phyloP scores from a whole-genome alignment of 2,113 vertebrate genomes.

The Tylochromis polylepis region DNA sequence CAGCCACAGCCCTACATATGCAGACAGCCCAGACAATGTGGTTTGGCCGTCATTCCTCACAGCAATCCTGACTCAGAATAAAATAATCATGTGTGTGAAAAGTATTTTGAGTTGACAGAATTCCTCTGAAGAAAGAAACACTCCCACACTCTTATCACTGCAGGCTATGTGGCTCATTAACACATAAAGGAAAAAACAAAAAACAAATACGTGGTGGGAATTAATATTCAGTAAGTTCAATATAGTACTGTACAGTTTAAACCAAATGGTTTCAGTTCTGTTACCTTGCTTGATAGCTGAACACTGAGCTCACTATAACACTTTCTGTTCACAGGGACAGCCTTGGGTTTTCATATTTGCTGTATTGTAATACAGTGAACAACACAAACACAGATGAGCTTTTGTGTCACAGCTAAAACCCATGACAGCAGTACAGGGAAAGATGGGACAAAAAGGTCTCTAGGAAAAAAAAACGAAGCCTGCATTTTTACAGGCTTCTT shows the following conservation, averaged over 20 bases:
- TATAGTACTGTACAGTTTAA: neutral
- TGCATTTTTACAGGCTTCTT: neutral
- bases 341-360: neutral
- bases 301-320: neutral
- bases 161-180: neutral
- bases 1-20: neutral
- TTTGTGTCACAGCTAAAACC: neutral
- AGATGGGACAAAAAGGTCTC: neutral
- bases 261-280: neutral
- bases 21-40: neutral
- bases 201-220: neutral
- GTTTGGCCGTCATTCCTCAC: constrained; percentile 2
- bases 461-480: neutral
- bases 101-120: constrained; percentile 12
- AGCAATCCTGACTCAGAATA: constrained; percentile 8
- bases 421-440: neutral
- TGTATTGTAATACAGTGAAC: neutral
- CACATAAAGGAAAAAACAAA: neutral
- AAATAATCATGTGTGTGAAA: constrained; percentile 18
- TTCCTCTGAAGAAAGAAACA: constrained; percentile 23
- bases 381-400: neutral
- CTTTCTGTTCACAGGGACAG: neutral
- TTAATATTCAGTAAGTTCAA: constrained; percentile 7
- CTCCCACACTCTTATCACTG: constrained; percentile 15
- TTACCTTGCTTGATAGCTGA: neutral